Base-by-base conservation (phyloP, 1,140 invertebrate species). In the Drosophila leontia region DNA sequence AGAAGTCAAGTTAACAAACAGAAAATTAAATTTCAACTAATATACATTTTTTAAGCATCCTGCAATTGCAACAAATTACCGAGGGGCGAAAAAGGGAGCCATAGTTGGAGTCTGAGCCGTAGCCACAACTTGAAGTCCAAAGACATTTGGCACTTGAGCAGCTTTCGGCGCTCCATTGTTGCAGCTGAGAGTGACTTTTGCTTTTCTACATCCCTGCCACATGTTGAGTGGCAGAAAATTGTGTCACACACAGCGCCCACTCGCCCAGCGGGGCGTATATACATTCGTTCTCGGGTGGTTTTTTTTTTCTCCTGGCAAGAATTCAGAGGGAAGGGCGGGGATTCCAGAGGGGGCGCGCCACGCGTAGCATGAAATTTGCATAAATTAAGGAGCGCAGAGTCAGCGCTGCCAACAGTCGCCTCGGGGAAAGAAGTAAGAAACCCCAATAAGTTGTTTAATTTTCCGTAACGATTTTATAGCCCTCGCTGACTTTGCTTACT, bases 331-430 rank as follows among this genome's bases (percentile, higher is more conserved):
- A 1, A 13, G 13, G 0, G 23, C 8, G 47, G 13, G 17, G 51
- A 35, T 19, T 19, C n/a, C 34, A 7, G 32, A 55, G 79, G 59
- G 56, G 55, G 58, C 50, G 55, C 32, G 78, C 77, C 84, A 88
- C 80, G 84, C 84, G 84, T 81, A 84, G 80, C 84, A 88, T 88
- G 70, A 88, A 84, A 88, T 88, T 88, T 88, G 60, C 84, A 88
- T 88, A 88, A 81, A 88, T 88, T 88, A 90, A 88, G 74, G 65
- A 71, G 56, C 50, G 65, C 79, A 63, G 47, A 67, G 58, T 71
- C 69, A 82, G 70, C 75, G 29, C 44, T 51, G 75, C 56, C 78
- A 76, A 58, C 64, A 51, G 45, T 37, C 32, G 44, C 53, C 15
- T 5, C 17, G 13, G 56, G 7, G 19, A 59, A 50, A 58, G 35